Base-by-base conservation (phyloP, 2,113 vertebrate genomes). In the Elachura formosa region DNA sequence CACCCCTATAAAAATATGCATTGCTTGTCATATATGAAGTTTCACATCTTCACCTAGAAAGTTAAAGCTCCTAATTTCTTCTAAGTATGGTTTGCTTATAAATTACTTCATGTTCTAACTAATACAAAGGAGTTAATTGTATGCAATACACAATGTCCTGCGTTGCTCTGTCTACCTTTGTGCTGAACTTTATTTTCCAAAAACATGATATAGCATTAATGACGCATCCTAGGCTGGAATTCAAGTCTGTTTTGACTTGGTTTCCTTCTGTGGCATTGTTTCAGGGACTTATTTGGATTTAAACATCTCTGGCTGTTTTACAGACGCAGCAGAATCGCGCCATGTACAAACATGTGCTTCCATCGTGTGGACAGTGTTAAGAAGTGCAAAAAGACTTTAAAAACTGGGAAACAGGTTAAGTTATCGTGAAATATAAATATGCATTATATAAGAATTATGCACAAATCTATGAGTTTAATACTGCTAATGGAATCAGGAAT, bases 331-430 rank as follows among this genome's bases (percentile, higher is more conserved):
- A 51, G 8, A 71, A 66, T 11, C 33, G 18, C 14, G 61, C 69
- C 14, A 16, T 54, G 73, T 36, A 20, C 54, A 36, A 89, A 55
- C 85, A 43, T 5, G 61, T 67, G 68, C 25, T 89, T 97, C 89
- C 97, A 96, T 84, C 97, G 11, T 76, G 96, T 96, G 98, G 97
- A 34, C 67, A 36, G 26, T 1, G 12, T 15, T 19, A 40, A 38
- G 38, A 94, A 96, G 49, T 87, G 41, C 85, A 85, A 21, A 62
- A 59, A 49, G 64, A 1, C 5, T 40, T 69, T 26, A 31, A 87
- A 71, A 81, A 36, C 2, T 8, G 2, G 24, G 22, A 45, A 87
- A 40, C n/a, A n/a, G 58, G 18, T 43, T n/a, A n/a, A 54, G 2
- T 12, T n/a, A 56, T 29, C 0, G 0, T 4, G 0, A 84, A 54